Conservation (phyloP, 2,113 vertebrate genomes). For the Carettochelys insculpta region DNA sequence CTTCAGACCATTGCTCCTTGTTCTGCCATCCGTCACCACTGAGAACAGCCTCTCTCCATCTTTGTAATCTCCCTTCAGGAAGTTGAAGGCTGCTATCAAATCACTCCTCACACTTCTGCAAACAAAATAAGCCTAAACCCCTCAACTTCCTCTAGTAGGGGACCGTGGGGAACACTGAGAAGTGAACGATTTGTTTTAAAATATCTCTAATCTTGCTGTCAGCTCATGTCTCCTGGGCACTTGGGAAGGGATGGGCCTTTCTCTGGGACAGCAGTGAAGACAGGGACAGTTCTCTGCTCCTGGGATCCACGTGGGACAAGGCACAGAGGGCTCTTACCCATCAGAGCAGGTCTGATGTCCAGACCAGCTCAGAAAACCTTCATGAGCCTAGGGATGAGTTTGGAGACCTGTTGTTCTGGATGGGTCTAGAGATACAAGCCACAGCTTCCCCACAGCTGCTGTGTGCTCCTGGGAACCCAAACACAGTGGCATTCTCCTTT, state of each 20-base stretch:
- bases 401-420: not conserved
- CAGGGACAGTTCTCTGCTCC: not conserved
- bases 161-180: too few species aligned
- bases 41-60: too few species aligned
- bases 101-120: too few species aligned
- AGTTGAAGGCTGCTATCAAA: too few species aligned
- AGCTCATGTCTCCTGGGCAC: not conserved
- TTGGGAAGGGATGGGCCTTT: not conserved
- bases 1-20: too few species aligned
- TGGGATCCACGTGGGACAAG: not conserved
- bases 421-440: not conserved
- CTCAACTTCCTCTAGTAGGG: too few species aligned
- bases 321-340: not conserved
- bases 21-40: too few species aligned
- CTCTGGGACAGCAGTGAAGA: too few species aligned
- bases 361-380: not conserved
- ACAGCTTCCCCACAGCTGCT: not conserved
- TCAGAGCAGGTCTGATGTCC: not conserved
- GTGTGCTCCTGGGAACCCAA: not conserved
- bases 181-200: not conserved
- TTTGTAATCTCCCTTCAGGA: too few species aligned
- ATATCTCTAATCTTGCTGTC: not conserved
- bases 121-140: too few species aligned
- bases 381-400: not conserved
- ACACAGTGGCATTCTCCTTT: not conserved